phyloP scores from a whole-genome alignment of 2,888 invertebrate genomes.

The Limnephilus auricula region DNA sequence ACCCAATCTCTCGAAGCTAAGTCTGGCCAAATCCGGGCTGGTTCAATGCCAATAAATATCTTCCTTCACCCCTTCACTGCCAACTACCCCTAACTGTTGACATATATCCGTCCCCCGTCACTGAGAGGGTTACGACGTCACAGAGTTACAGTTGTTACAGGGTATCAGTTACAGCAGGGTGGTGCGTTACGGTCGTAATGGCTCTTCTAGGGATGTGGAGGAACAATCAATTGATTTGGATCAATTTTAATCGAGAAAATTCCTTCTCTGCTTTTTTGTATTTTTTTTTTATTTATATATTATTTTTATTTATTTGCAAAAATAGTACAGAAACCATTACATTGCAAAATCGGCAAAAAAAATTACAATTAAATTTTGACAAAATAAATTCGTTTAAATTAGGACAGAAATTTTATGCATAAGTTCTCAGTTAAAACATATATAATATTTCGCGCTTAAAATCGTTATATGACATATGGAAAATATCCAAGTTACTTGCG shows the following conservation, averaged over 20 bases:
- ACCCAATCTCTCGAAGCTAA: not conserved
- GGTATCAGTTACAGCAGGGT: not conserved
- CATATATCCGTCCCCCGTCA: slow-evolving; percentile 21
- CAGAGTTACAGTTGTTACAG: slow-evolving; percentile 2
- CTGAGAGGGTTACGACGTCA: slow-evolving; percentile 3
- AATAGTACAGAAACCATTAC: no score
- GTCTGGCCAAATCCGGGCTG: not conserved
- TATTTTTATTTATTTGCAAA: no score
- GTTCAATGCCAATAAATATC: not conserved
- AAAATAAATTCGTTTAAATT: no score
- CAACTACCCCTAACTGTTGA: slow-evolving; percentile 16
- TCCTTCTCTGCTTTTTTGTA: not conserved
- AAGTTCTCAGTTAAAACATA: no score
- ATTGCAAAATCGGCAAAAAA: no score
- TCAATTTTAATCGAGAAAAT: not conserved
- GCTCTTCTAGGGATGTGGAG: not conserved
- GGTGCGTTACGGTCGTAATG: not conserved
- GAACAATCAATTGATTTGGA: not conserved
- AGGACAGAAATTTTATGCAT: no score
- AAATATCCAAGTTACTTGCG: no score
- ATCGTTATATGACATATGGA: no score
- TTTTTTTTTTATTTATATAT: no score
- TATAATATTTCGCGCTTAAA: no score
- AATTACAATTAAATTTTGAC: no score
- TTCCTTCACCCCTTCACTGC: slow-evolving; percentile 3